phyloP scores from a whole-genome alignment of 2,797 vertebrate species.

The Gobio occitaniae region DNA sequence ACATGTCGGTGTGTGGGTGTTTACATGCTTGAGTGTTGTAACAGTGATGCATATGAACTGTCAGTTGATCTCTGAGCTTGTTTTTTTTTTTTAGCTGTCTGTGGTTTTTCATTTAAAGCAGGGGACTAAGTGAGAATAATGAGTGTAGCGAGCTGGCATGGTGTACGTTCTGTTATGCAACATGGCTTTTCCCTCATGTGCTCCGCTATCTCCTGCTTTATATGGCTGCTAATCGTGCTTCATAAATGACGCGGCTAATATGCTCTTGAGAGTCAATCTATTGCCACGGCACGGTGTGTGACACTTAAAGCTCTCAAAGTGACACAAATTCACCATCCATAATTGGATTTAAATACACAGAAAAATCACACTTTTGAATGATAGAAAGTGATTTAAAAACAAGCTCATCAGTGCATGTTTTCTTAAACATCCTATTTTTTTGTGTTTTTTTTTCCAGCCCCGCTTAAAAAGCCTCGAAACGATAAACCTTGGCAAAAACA shows the following conservation, averaged over 20 bases:
- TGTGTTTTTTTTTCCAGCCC: conserved; percentile 68
- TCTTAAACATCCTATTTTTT: conserved; percentile 27
- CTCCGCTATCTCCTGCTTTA: conserved; percentile 69
- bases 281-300: conserved; percentile 18
- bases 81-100: conserved; percentile 64
- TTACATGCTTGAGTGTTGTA: conserved; percentile 34
- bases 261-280: conserved; percentile 70
- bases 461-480: conserved; percentile 72
- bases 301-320: conserved; percentile 47
- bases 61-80: conserved; percentile 62
- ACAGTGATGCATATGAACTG: conserved; percentile 60
- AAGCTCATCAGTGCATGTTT: conserved; percentile 14
- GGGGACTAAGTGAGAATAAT: conserved; percentile 68
- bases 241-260: conserved; percentile 66
- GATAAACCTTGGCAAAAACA: conserved; percentile 77
- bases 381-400: conserved; percentile 38
- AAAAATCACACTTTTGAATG: conserved; percentile 23
- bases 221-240: conserved; percentile 73
- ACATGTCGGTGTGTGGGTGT: conserved; percentile 1
- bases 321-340: conserved; percentile 39
- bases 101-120: conserved; percentile 52
- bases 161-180: conserved; percentile 68
- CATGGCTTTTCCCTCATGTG: conserved; percentile 59
- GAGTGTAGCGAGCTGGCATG: conserved; percentile 71
- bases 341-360: conserved; percentile 41